Conservation (phyloP, 1,140 invertebrate genomes). For the Drosophila ironensis region DNA sequence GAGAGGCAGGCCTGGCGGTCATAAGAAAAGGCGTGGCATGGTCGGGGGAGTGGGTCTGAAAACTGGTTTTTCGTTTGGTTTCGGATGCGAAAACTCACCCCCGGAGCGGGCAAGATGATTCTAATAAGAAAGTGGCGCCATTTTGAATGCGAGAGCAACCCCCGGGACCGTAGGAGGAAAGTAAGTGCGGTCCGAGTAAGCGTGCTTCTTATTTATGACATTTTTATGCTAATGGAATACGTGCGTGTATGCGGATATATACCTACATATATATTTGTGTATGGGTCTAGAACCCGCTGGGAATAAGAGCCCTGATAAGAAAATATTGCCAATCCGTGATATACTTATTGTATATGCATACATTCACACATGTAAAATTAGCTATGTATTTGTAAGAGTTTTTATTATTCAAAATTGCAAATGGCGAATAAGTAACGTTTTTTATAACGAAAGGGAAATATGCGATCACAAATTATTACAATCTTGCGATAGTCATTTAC, state of each 20-base stretch:
- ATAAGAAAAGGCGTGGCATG: conserved; percentile 63
- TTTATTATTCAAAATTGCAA: conserved; percentile 3
- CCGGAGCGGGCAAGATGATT: conserved; percentile 47
- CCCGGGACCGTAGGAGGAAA: conserved; percentile 46
- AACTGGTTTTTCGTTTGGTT: conserved; percentile 45
- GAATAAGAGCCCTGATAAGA: conserved; percentile 70
- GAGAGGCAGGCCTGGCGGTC: background rate
- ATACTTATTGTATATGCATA: conserved; percentile 13
- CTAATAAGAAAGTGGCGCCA: conserved; percentile 79
- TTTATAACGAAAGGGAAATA: too few species aligned
- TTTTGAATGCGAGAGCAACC: conserved; percentile 73
- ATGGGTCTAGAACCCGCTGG: conserved; percentile 15
- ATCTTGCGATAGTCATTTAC: too few species aligned
- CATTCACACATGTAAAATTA: too few species aligned
- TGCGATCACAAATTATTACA: too few species aligned
- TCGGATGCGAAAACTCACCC: conserved; percentile 67
- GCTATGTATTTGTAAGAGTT: too few species aligned
- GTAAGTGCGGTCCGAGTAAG: conserved; percentile 33
- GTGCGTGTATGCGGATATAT: conserved; percentile 17
- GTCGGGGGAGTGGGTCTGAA: conserved; percentile 3
- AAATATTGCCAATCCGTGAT: conserved; percentile 43
- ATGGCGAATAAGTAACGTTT: conserved; percentile 31
- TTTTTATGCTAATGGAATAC: conserved; percentile 80
- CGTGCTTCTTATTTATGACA: conserved; percentile 77
- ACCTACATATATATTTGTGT: too few species aligned